A percentile compares a stretch with the other conserved stretches of the same genome.
These are phyloP conservation scores for Cryptocephalus moraei DNA, from an alignment of 2,888 invertebrate genomes.

Conservation along the genomic window DNA sequence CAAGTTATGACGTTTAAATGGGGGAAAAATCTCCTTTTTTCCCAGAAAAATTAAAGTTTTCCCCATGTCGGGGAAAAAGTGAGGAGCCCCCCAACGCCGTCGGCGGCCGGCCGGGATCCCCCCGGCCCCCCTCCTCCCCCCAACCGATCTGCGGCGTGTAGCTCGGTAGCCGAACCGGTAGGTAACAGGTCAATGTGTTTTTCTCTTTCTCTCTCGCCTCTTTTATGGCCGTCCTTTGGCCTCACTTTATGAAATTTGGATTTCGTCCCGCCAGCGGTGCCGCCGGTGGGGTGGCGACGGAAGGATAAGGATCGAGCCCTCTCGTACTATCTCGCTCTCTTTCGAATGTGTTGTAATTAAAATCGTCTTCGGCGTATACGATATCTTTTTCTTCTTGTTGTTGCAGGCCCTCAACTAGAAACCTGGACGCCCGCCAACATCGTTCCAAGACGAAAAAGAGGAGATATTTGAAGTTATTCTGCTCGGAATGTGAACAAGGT, in stretches of 20 bases:
- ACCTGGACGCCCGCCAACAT: too few species aligned
- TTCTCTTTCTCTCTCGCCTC: conserved; percentile 32
- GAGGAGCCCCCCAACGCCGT: conserved; percentile 3
- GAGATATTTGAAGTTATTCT: too few species aligned
- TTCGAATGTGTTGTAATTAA: too few species aligned
- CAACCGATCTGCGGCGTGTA: conserved; percentile 32
- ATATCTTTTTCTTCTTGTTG: too few species aligned
- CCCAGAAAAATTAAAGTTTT: neutral
- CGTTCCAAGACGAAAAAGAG: too few species aligned
- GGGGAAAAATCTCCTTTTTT: neutral
- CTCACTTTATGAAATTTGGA: conserved; percentile 31
- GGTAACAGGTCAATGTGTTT: conserved; percentile 50
- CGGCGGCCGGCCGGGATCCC: conserved; percentile 6
- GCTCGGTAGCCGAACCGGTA: conserved; percentile 49
- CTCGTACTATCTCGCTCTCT: too few species aligned
- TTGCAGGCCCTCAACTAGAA: too few species aligned
- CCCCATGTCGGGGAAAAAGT: neutral
- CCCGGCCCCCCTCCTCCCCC: conserved; percentile 36
- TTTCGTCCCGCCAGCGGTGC: conserved; percentile 1
- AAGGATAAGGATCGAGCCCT: too few species aligned
- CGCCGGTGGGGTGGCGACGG: neutral
- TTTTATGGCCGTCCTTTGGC: conserved; percentile 28
- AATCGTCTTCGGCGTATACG: too few species aligned
- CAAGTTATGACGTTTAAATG: too few species aligned
- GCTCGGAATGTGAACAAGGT: too few species aligned